Conservation (phyloP, 1,140 invertebrate species). For the Zaprionus camerounensis region DNA sequence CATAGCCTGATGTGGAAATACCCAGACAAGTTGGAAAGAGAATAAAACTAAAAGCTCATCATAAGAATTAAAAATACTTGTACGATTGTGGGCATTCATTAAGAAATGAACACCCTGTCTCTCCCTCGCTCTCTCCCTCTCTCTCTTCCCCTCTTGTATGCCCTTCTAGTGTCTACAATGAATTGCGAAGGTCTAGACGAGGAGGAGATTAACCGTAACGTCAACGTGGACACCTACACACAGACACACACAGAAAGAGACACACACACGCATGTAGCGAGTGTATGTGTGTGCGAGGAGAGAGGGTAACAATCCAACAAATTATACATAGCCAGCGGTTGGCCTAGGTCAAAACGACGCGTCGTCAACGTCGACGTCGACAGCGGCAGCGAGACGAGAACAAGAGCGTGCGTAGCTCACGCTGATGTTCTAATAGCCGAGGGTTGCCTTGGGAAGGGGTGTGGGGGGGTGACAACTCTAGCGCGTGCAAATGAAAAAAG, state of each 20-base stretch:
- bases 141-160: not conserved
- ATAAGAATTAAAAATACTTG: slow-evolving; percentile 9
- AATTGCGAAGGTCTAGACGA: slow-evolving; percentile 73
- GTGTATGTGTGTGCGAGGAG: slow-evolving; percentile 9
- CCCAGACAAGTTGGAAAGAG: slow-evolving; percentile 3
- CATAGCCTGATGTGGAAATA: slow-evolving; percentile 11
- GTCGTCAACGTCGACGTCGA: slow-evolving; percentile 25
- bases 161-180: slow-evolving; percentile 6
- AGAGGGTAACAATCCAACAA: slow-evolving; percentile 20
- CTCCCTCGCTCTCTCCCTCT: not conserved
- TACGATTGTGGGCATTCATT: not conserved
- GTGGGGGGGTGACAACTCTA: not conserved
- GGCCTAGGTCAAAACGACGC: slow-evolving; percentile 73
- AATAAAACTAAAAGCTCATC: not conserved
- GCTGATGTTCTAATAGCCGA: slow-evolving; percentile 26
- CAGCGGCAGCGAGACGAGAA: slow-evolving; percentile 4
- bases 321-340: slow-evolving; percentile 51
- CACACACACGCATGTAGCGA: slow-evolving; percentile 34
- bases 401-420: slow-evolving; percentile 18
- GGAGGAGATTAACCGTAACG: slow-evolving; percentile 47
- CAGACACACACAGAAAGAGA: not conserved
- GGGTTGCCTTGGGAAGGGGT: not conserved
- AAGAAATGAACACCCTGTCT: not conserved
- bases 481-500: slow-evolving; percentile 58
- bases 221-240: slow-evolving; percentile 37